Evolutionary conservation across 2,888 invertebrate species (phyloP), one percentile per base, ranked within the genome.

Genomic region (Lamproptera curius): DNA sequence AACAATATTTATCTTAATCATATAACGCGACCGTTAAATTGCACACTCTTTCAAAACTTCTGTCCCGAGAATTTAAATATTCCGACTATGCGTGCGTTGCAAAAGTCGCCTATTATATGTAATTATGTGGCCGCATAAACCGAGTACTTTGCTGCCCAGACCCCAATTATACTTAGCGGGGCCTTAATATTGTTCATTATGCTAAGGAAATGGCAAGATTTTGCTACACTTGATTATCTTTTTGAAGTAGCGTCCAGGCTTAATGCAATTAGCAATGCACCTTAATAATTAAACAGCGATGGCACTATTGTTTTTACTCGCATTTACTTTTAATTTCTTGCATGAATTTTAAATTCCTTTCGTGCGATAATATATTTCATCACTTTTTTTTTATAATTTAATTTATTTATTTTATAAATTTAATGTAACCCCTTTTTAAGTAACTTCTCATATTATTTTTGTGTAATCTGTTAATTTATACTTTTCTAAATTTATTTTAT

Each of bases 151-250:
- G 75, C 76, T 76, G 73, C 70, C 69, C 74, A 67, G 70, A 69
- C 70, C 70, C 76, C 79, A 82, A 82, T 84, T 81, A 82, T 70
- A 77, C 76, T 78, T 78, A 77, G 75, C 75, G 70, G 73, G 61
- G 64, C 76, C 76, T 82, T 80, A 83, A 82, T 83, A 81, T 83
- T 78, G 74, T 83, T 80, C 77, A 84, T 85, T 80, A 81, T 74
- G 70, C 64, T 73, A 73, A 77, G 78, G 75, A 81, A 85, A 81
- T 73, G 73, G 73, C 75, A 73, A 76, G 73, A 76, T 77, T 81
- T 78, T 74, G 67, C 75, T 75, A 71, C 73, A 78, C 77, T 66
- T 65, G 68, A 76, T 77, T 75, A 76, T 73, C 71, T 70, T 67
- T 76, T 67, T 72, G 71, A 66, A 69, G 61, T 58, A 62, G 55